These are phyloP conservation scores for Megaustenia siamemsis DNA, from an alignment of 2,888 invertebrate genomes.

Conservation along the genomic window DNA sequence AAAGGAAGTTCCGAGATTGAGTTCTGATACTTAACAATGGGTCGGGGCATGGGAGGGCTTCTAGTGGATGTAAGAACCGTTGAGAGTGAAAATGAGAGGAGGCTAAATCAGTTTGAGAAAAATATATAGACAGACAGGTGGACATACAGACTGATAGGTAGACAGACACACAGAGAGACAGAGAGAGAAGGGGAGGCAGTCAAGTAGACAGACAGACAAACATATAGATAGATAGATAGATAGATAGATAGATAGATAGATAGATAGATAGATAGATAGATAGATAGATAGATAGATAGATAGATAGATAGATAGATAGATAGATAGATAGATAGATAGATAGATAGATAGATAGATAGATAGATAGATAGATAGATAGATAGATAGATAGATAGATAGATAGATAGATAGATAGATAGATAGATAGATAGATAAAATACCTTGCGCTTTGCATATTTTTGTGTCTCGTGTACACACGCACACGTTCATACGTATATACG, in stretches of 20 bases:
- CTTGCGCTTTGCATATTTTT: too few relatives aligned
- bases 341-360: constrained; percentile 34
- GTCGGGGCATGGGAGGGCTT: too few relatives aligned
- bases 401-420: neutral
- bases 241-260: neutral
- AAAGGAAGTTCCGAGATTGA: too few relatives aligned
- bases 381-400: neutral
- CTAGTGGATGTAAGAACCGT: too few relatives aligned
- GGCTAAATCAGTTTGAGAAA: too few relatives aligned
- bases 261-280: constrained; percentile 2
- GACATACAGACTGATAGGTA: neutral
- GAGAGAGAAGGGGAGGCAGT: neutral
- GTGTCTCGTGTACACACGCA: too few relatives aligned
- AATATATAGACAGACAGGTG: neutral
- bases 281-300: neutral
- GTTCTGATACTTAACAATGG: too few relatives aligned
- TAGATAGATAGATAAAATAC: neutral
- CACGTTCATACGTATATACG: too few relatives aligned
- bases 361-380: neutral
- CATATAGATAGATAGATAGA: neutral
- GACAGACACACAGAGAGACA: constrained; percentile 2
- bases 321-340: constrained; percentile 22
- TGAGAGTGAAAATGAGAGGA: too few relatives aligned
- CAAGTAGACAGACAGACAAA: neutral
- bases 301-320: neutral